Evolutionary conservation across 2,888 invertebrate genomes (phyloP), one percentile per base, ranked within the genome.

Genomic region (Ectemnius cavifrons): DNA sequence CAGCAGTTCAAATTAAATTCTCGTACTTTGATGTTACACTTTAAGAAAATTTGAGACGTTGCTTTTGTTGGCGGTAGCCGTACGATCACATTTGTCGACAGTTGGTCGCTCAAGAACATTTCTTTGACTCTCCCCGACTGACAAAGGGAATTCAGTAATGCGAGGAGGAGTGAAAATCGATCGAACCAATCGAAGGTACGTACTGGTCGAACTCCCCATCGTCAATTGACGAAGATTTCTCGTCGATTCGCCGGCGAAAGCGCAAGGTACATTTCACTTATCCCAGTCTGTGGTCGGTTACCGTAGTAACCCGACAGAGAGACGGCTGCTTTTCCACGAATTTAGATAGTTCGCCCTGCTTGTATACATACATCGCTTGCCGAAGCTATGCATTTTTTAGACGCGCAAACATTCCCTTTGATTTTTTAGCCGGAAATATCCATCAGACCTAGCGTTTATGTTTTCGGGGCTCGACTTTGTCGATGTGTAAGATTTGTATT

Each of bases 21-120:
- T 68, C 69, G 70, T 68, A 79, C 81, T 81, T 81, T 79, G 81
- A 81, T 71, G 81, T 71, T 64, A 63, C 68, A 61, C 63, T 75
- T 77, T 74, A 81, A 81, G 81, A 72, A 81, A 73, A 57, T 73
- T 78, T 75, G 67, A 16, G 66, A 58, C n/a, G 49, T 58, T 71
- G 78, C 75, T 81, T 81, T 74, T 76, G 78, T 76, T 71, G 62
- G 63, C 61, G 59, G 45, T 58, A 61, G 65, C 73, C 62, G 73
- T 75, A 72, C 80, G 77, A 77, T 75, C 73, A 71, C 75, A 61
- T 69, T 60, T 68, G 62, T 63, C 72, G 68, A 68, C 52, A 52
- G 52, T 52, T 65, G 52, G 58, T 58, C 57, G 68, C 65, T 64
- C 37, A 47, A 56, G 62, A 73, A 73, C 73, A 68, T 75, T 75